Evolutionary conservation across 2,797 vertebrate genomes (phyloP).

Genomic region (Ptychadena robeensis): DNA sequence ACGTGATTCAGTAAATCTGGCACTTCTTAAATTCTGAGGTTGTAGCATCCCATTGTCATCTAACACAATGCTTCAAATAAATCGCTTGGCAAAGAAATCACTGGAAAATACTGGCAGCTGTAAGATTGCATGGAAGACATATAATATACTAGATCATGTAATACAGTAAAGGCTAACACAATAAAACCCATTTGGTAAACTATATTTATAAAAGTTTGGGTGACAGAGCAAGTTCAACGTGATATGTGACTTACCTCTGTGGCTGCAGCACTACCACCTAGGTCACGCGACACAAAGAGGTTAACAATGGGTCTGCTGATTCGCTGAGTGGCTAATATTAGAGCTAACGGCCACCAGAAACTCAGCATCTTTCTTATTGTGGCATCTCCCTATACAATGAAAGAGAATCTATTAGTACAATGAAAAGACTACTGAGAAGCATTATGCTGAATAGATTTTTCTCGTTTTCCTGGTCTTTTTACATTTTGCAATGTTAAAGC

Average conservation of each 20-base stretch:
- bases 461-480: conserved; percentile 20
- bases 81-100: too few species aligned
- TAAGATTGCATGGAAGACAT: too few species aligned
- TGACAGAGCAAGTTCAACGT: not conserved
- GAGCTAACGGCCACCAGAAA: conserved; percentile 98
- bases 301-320: conserved; percentile 98
- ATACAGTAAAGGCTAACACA: not conserved
- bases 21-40: not conserved
- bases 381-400: conserved; percentile 85
- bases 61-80: not conserved
- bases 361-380: conserved; percentile 95
- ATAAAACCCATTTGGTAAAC: not conserved
- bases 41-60: too few species aligned
- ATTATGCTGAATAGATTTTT: conserved; percentile 53
- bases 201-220: too few species aligned
- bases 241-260: conserved; percentile 82
- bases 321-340: conserved; percentile 94
- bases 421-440: conserved; percentile 6
- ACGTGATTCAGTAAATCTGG: not conserved
- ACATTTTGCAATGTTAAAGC: conserved; percentile 7
- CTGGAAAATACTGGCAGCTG: too few species aligned
- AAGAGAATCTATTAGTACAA: conserved; percentile 42
- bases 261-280: conserved; percentile 86
- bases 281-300: conserved; percentile 96
- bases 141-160: not conserved